Percentiles rank a stretch among this genome's conserved stretches.
phyloP scores from a whole-genome alignment of 2,888 invertebrate genomes.

The Apodemia mormo region DNA sequence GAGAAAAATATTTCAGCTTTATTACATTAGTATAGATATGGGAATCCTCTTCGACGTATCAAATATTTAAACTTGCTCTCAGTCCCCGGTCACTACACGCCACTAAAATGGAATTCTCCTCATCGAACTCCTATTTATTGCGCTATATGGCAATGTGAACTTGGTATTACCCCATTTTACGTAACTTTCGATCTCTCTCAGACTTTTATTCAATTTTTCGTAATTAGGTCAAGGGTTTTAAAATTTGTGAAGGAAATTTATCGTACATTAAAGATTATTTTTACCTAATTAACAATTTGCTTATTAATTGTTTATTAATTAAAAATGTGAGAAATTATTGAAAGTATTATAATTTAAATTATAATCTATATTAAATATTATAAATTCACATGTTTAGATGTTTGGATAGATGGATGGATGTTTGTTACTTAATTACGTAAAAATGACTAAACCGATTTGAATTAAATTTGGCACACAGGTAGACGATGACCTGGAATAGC shows the following conservation, averaged over 20 bases:
- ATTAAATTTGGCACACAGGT: no score
- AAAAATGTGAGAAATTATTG: not conserved
- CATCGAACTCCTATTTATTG: not conserved
- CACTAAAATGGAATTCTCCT: slow-evolving; percentile 1
- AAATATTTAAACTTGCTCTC: not conserved
- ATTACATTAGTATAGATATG: not conserved
- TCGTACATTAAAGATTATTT: not conserved
- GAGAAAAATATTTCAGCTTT: not conserved
- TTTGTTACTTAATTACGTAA: no score
- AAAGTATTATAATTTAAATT: not conserved
- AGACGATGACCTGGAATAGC: no score
- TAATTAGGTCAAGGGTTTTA: slow-evolving; percentile 5
- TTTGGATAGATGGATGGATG: no score
- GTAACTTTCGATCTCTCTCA: slow-evolving; percentile 15
- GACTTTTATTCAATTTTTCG: slow-evolving; percentile 9
- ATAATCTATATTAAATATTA: no score
- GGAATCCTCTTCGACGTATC: not conserved
- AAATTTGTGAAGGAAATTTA: slow-evolving; percentile 1
- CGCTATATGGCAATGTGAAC: not conserved
- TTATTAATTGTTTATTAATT: not conserved
- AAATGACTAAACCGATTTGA: no score
- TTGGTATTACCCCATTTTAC: slow-evolving; percentile 3
- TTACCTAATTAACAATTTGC: not conserved
- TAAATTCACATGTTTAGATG: no score
- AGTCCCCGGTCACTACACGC: not conserved